phyloP scores from a whole-genome alignment of 2,113 vertebrate species.

The Argyrosomus japonicus region DNA sequence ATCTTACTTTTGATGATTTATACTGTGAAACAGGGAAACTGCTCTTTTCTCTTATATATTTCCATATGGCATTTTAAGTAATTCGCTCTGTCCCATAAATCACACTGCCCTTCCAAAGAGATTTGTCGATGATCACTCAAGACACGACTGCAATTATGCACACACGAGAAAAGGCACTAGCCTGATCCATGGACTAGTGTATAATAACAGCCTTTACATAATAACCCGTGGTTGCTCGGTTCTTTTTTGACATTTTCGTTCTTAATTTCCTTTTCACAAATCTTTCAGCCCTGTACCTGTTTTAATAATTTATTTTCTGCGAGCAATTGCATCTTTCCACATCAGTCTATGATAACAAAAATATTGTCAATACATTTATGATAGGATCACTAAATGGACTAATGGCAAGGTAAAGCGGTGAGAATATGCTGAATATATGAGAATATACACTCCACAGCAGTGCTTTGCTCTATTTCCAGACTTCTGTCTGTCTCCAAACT shows the following conservation, averaged over 20 bases:
- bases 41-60: not conserved
- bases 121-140: conserved; percentile 55
- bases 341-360: not conserved
- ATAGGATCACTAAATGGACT: not conserved
- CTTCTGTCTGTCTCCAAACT: too few species aligned
- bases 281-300: not conserved
- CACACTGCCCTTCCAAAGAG: conserved; percentile 17
- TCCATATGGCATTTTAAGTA: not conserved
- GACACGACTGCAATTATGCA: not conserved
- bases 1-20: not conserved
- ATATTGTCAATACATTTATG: not conserved
- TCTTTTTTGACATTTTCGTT: not conserved
- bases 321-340: not conserved
- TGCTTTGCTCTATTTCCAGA: too few species aligned
- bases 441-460: too few species aligned
- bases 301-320: not conserved
- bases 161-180: not conserved
- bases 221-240: not conserved
- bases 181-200: not conserved
- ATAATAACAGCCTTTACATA: not conserved
- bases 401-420: too few species aligned
- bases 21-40: not conserved
- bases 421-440: too few species aligned
- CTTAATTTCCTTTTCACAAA: not conserved
- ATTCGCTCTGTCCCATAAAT: conserved; percentile 39